phyloP scores from a whole-genome alignment of 2,797 vertebrate genomes.

The Cynopterus sphinx region DNA sequence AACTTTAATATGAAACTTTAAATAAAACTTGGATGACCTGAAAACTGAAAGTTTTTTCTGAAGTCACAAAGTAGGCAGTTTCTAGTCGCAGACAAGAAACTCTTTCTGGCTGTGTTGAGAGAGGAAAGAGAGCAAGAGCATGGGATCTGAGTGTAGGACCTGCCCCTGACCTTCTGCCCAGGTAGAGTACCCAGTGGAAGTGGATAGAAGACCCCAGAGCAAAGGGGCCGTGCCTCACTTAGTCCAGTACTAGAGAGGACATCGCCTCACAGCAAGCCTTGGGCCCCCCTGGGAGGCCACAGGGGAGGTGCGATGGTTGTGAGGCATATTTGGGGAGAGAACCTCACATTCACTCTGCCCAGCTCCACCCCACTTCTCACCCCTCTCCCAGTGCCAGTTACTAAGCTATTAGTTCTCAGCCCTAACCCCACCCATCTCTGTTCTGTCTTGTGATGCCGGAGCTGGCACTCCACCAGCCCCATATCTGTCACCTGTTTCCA shows the following conservation, averaged over 20 bases:
- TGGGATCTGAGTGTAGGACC: too few species aligned
- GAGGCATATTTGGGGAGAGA: neutral
- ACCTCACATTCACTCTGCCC: neutral
- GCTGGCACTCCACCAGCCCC: neutral
- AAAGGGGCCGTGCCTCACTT: neutral
- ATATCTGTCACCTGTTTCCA: neutral
- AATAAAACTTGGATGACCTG: neutral
- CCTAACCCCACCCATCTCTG: neutral
- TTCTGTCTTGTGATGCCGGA: neutral
- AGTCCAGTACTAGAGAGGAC: rapidly evolving
- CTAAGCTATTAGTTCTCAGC: neutral
- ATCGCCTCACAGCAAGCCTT: too few species aligned
- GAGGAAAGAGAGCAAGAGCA: neutral
- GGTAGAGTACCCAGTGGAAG: neutral
- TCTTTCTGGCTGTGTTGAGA: neutral
- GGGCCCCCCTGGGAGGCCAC: too few species aligned
- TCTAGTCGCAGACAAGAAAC: neutral
- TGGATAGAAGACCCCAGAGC: neutral
- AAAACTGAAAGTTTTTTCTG: neutral
- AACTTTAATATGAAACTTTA: neutral
- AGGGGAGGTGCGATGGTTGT: too few species aligned
- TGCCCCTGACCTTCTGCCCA: neutral
- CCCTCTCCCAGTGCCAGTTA: neutral
- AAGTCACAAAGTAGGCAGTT: neutral
- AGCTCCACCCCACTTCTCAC: neutral